Base-by-base conservation (phyloP, 2,797 vertebrate species). In the Harpagifer antarcticus region DNA sequence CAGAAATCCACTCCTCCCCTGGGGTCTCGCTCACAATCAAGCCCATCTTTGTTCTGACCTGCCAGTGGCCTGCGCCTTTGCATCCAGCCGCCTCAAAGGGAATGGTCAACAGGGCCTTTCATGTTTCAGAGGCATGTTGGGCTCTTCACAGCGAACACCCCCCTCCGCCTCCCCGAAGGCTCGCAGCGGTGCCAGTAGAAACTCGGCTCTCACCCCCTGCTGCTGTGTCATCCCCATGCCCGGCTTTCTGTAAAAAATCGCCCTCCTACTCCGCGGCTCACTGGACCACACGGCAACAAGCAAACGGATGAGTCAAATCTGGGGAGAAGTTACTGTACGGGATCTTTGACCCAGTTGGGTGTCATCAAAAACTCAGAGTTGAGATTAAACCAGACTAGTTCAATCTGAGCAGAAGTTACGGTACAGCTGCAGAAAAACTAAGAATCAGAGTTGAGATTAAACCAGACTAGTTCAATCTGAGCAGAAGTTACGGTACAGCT, bases 61-160 rank as follows among this genome's bases (percentile, higher is more conserved):
- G 89, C 89, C 86, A 74, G 86, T 90, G 87, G 87, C 89, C 87
- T 88, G 77, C 72, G 81, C 84, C 85, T 88, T 89, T 86, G 89
- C 85, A 92, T 91, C 86, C 86, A 92, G 89, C 86, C 83, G 77
- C 89, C 92, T 93, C 92, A 95, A 94, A 95, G 90, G 89, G 93
- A 95, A 94, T 94, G 90, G 86, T 86, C 94, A 93, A 94, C 89
- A 92, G 93, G 82, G 80, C 77, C 88, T 94, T 95, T 94, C 86
- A 94, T 91, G 86, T 90, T 37, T 88, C 68, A 17, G 62, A 80
- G 83, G 89, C 89, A 84, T 81, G 88, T 85, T 66, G 76, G 79
- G 81, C 76, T 73, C 69, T 82, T 78, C 79, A 74, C 78, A 86
- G 83, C 49, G 16, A 55, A 61, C 71, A 4, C 53, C 73, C 57